Evolutionary conservation across 2,888 invertebrate genomes (phyloP).

Genomic region (Eutolmus rufibarbis): DNA sequence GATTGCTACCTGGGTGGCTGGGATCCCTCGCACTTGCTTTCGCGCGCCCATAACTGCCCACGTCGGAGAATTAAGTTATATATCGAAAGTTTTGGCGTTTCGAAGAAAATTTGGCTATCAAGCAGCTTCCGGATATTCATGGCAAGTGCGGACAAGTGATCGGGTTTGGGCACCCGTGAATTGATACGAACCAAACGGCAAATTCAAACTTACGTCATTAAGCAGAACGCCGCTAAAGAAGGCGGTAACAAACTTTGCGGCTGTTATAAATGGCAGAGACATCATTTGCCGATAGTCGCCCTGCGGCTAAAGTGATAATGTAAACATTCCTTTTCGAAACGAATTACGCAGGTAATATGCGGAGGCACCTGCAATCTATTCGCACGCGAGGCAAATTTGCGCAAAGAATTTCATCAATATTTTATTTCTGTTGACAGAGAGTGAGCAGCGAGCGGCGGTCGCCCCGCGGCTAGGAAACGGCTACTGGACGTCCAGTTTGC

Average conservation of each 20-base stretch:
- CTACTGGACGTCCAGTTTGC: neutral
- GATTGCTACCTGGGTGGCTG: constrained; percentile 50
- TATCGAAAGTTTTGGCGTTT: neutral
- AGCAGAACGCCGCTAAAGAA: neutral
- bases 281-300: neutral
- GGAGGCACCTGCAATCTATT: neutral
- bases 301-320: neutral
- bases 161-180: neutral
- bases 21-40: neutral
- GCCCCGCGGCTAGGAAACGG: neutral
- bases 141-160: neutral
- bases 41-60: neutral
- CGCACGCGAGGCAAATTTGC: neutral
- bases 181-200: neutral
- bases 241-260: neutral
- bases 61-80: neutral
- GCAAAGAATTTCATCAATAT: neutral
- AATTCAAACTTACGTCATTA: neutral
- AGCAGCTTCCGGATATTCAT: neutral
- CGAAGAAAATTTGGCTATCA: neutral
- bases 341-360: neutral
- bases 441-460: neutral
- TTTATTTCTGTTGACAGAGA: neutral
- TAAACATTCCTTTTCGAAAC: neutral
- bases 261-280: neutral